A percentile compares a stretch with the other conserved stretches of the same genome.
Evolutionary conservation across 2,888 invertebrate species (phyloP).

Genomic region (Apantesis nais): DNA sequence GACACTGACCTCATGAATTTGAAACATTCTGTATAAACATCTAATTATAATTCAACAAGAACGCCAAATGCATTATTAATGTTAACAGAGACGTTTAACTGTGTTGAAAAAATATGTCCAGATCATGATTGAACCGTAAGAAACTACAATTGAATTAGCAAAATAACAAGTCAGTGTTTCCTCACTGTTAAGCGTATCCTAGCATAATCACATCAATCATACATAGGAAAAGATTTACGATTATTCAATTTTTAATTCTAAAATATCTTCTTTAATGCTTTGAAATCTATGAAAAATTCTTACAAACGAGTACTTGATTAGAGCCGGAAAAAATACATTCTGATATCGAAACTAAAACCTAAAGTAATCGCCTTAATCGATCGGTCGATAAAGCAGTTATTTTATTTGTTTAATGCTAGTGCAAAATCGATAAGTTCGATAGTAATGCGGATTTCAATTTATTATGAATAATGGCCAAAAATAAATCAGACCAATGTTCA

Average conservation of each 20-base stretch:
- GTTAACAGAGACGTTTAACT: constrained; percentile 30
- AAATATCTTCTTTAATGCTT: no score
- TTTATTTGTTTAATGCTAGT: neutral
- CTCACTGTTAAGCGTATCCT: neutral
- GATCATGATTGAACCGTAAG: neutral
- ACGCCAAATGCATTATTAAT: constrained; percentile 39
- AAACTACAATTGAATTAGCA: neutral
- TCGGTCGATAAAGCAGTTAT: neutral
- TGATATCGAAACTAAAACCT: neutral
- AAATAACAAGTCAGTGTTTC: neutral
- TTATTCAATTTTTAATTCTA: no score
- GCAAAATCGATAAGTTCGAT: neutral
- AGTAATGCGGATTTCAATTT: constrained; percentile 1
- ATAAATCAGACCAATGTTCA: constrained; percentile 14
- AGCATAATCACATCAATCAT: neutral
- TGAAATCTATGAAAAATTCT: neutral
- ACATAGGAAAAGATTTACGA: neutral
- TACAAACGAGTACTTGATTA: neutral
- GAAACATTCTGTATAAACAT: constrained; percentile 48
- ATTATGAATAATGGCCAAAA: neutral
- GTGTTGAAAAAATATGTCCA: neutral
- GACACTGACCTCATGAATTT: constrained; percentile 62
- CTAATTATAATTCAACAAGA: constrained; percentile 47
- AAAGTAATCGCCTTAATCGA: neutral
- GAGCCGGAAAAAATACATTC: neutral